Conservation (phyloP, 2,113 vertebrate species). For the Prunella himalayana region DNA sequence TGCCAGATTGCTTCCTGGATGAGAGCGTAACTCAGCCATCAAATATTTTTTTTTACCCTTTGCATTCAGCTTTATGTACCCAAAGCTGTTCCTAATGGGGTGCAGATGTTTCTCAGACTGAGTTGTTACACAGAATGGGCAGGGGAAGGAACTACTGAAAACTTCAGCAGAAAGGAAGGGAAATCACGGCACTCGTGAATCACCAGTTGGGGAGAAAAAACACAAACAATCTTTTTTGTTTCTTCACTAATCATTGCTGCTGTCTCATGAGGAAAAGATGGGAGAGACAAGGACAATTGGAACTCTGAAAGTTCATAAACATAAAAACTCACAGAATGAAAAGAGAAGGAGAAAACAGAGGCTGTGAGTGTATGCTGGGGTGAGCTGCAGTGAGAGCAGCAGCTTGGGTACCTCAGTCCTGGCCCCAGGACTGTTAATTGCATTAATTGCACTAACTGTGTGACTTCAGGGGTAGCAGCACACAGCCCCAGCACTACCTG, state of each 20-base stretch:
- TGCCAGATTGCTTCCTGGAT: conserved; percentile 36
- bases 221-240: background rate
- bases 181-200: background rate
- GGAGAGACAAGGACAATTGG: background rate
- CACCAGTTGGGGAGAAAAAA: background rate
- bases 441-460: background rate
- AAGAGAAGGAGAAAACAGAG: background rate
- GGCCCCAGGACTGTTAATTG: background rate
- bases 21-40: background rate
- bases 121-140: background rate
- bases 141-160: conserved; percentile 1
- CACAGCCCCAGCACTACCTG: background rate
- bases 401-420: background rate
- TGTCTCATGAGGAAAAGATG: background rate
- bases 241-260: background rate
- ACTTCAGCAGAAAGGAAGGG: background rate
- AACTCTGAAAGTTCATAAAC: background rate
- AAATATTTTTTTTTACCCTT: conserved; percentile 12
- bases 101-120: conserved; percentile 36
- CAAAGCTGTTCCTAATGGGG: conserved; percentile 13
- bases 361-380: background rate
- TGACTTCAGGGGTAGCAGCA: background rate
- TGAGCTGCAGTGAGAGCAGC: background rate
- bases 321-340: background rate
- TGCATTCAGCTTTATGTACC: conserved; percentile 21